Conservation (phyloP, 1,140 invertebrate species). For the Scaptodrosophila lebanonensis region DNA sequence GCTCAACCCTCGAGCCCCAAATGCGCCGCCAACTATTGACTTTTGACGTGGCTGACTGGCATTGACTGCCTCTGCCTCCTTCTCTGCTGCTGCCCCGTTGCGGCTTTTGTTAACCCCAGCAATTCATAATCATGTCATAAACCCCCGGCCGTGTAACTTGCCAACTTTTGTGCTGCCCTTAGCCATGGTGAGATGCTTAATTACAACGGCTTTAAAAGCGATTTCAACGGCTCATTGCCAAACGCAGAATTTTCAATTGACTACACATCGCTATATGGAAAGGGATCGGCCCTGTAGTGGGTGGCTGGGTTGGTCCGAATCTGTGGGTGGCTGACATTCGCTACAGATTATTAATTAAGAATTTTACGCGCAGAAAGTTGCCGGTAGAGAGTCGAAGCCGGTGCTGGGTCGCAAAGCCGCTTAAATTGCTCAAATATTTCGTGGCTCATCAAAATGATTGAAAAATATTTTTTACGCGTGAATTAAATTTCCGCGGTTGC, state of each 20-base stretch:
- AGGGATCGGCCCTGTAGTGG: no score
- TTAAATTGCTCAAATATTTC: constrained; percentile 70
- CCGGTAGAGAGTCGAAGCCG: no score
- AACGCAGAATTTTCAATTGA: constrained; percentile 74
- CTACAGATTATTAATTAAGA: constrained; percentile 73
- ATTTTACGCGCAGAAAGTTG: constrained; percentile 50
- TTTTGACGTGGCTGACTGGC: constrained; percentile 38
- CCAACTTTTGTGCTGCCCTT: constrained; percentile 1
- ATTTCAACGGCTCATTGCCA: constrained; percentile 71
- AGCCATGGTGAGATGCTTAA: constrained; percentile 56
- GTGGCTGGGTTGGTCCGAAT: background rate
- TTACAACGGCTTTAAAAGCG: constrained; percentile 72
- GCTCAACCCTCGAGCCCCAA: constrained; percentile 12
- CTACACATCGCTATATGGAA: constrained; percentile 37
- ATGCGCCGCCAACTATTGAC: constrained; percentile 59
- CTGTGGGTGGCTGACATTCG: constrained; percentile 12
- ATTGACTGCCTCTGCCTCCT: constrained; percentile 22
- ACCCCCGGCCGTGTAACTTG: constrained; percentile 27
- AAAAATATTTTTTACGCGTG: constrained; percentile 67
- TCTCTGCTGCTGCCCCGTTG: constrained; percentile 39
- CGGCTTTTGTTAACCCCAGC: constrained; percentile 63
- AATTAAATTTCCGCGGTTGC: constrained; percentile 67
- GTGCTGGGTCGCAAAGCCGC: constrained; percentile 43
- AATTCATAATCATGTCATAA: constrained; percentile 75
- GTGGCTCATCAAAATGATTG: constrained; percentile 72